A percentile compares a stretch with the other conserved stretches of the same genome.
Conservation (phyloP, 2,797 vertebrate genomes). For the Semotilus atromaculatus region DNA sequence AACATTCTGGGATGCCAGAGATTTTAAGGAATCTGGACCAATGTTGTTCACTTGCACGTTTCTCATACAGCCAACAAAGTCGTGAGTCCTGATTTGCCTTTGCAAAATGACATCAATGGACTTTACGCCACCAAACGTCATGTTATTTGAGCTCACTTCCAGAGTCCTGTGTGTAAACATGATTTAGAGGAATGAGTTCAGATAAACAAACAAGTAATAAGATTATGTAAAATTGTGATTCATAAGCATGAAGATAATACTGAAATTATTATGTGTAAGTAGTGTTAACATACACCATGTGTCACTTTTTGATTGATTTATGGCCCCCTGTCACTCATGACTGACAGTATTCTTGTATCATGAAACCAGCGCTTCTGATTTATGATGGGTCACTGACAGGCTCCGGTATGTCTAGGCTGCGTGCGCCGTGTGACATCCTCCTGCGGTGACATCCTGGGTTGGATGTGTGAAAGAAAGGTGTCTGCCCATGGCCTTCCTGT, state of each 20-base stretch:
- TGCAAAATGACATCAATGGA: conserved; percentile 69
- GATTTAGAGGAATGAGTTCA: conserved; percentile 12
- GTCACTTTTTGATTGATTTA: too few species aligned
- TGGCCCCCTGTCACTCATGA: too few species aligned
- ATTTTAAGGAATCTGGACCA: conserved; percentile 67
- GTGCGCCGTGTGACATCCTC: too few species aligned
- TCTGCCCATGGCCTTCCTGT: too few species aligned
- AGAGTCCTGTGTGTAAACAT: conserved; percentile 71
- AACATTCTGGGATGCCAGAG: conserved; percentile 71
- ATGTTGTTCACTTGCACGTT: conserved; percentile 76
- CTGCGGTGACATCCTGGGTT: too few species aligned
- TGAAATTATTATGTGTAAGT: not conserved
- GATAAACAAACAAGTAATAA: not conserved
- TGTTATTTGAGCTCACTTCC: conserved; percentile 73
- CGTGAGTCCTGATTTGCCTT: conserved; percentile 74
- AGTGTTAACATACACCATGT: too few species aligned
- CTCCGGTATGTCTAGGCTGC: too few species aligned
- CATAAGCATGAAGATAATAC: not conserved
- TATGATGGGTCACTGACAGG: too few species aligned
- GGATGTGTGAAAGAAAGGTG: too few species aligned
- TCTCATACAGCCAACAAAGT: conserved; percentile 81
- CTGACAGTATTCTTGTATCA: too few species aligned
- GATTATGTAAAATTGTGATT: not conserved
- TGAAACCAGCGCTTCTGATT: too few species aligned
- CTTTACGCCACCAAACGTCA: conserved; percentile 78